phyloP scores from a whole-genome alignment of 2,113 vertebrate species.

The Lucifuga dentata region DNA sequence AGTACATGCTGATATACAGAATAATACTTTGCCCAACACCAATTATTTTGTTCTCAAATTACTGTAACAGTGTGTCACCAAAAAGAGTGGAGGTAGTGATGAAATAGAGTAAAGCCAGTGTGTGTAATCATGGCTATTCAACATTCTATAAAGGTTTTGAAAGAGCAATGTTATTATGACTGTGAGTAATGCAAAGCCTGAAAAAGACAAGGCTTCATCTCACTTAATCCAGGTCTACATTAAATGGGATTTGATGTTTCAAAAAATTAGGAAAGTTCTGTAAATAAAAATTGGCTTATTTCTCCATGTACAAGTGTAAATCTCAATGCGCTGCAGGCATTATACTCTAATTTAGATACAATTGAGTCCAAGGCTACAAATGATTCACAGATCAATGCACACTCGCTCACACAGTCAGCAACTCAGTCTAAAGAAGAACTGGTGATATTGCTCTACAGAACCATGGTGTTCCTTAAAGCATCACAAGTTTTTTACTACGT shows the following conservation, averaged over 20 bases:
- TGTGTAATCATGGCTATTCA: conserved; percentile 66
- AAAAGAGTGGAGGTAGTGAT: conserved; percentile 27
- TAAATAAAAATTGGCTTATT: conserved; percentile 8
- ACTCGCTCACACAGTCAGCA: conserved; percentile 32
- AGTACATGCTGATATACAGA: conserved; percentile 17
- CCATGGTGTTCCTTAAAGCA: conserved; percentile 43
- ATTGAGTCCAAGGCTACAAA: conserved; percentile 29
- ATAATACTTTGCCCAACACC: not conserved
- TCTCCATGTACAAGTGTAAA: conserved; percentile 13
- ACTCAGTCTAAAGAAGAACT: conserved; percentile 44
- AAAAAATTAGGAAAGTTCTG: conserved; percentile 36
- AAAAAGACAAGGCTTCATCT: conserved; percentile 46
- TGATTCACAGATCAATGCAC: conserved; percentile 24
- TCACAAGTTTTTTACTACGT: conserved; percentile 32
- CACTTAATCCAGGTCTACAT: conserved; percentile 60
- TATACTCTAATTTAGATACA: conserved; percentile 23
- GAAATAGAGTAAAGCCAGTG: conserved; percentile 30
- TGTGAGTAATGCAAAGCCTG: conserved; percentile 42
- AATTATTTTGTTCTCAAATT: conserved; percentile 18
- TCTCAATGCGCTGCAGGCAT: not conserved
- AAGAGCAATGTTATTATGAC: conserved; percentile 64
- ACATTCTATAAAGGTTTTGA: conserved; percentile 50
- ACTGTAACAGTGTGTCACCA: conserved; percentile 34
- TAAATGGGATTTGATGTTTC: conserved; percentile 61
- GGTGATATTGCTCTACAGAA: conserved; percentile 30